A percentile compares a stretch with the other conserved stretches of the same genome.
Evolutionary conservation across 2,797 vertebrate species (phyloP).

Genomic region (Rhadinocentrus ornatus): DNA sequence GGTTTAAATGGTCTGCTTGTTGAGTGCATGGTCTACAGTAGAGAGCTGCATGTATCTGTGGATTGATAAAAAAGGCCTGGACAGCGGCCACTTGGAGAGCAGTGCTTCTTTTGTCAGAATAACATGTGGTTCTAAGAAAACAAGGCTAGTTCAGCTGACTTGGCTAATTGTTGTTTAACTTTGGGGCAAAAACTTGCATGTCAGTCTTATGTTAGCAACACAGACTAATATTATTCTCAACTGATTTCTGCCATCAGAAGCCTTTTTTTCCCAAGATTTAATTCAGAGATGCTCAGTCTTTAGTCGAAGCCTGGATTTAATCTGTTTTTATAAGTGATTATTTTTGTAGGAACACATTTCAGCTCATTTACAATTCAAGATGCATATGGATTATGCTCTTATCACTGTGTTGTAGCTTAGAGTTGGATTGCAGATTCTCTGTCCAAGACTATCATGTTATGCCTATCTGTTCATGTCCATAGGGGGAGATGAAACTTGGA

Average conservation of each 20-base stretch:
- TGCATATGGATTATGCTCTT: background rate
- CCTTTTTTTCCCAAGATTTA: background rate
- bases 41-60: conserved; percentile 33
- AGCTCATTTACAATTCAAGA: background rate
- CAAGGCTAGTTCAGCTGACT: conserved; percentile 24
- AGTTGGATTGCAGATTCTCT: background rate
- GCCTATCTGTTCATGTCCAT: background rate
- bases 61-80: conserved; percentile 33
- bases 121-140: conserved; percentile 33
- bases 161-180: conserved; percentile 30
- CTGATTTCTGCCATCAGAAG: conserved; percentile 1
- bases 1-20: conserved; percentile 36
- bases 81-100: conserved; percentile 37
- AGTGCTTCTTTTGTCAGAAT: conserved; percentile 32
- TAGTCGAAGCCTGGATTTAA: background rate
- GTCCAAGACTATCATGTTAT: background rate
- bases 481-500: background rate
- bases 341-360: conserved; percentile 1
- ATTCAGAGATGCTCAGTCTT: background rate
- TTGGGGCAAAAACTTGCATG: conserved; percentile 20
- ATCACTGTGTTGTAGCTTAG: background rate
- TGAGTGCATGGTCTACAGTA: conserved; percentile 34
- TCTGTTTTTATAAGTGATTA: background rate
- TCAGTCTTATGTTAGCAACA: conserved; percentile 28
- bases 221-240: conserved; percentile 16